Evolutionary conservation across 2,888 invertebrate genomes (phyloP), one percentile per base, ranked within the genome.

Genomic region (Clusia tigrina): DNA sequence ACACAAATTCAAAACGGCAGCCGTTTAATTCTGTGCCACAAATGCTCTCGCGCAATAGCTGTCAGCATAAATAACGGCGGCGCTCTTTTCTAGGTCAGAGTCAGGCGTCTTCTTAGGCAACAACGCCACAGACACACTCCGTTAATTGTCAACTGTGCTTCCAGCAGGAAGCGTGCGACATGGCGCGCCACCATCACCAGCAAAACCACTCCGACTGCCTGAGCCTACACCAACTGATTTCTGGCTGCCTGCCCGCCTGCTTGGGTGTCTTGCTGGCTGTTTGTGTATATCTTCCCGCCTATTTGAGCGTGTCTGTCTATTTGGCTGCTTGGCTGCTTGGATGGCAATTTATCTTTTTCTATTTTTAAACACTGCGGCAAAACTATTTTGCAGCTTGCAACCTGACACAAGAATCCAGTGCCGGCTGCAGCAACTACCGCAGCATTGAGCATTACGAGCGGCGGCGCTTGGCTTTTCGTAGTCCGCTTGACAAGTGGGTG

Each of bases 51-150:
- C n/a, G n/a, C n/a, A n/a, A n/a, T n/a, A n/a, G n/a, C n/a, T n/a
- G n/a, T n/a, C 6, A 32, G 6, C 42, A n/a, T 42, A 42, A 42
- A 42, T 42, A 42, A 54, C 20, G 18, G 18, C 37, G 53, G 1
- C 54, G 20, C 10, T 20, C 6, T 54, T 54, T 56, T 56, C 55
- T 56, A 56, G 55, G 55, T 56, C 55, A 56, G 32, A 54, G 17
- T 26, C 26, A 5, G 38, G 23, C 23, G 38, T 38, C 23, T 12
- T 18, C 1, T 1, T 9, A 15, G 12, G 12, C 54, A 17, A 56
- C n/a, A n/a, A n/a, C n/a, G n/a, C n/a, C n/a, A n/a, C n/a, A n/a
- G n/a, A n/a, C n/a, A 38, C 55, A 56, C 38, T 38, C 38, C 23
- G 22, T 56, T 22, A 48, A 48, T 20, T 48, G 48, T 48, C 48